Percentiles rank a stretch among this genome's conserved stretches.
Evolutionary conservation across 1,140 invertebrate genomes (phyloP).

Genomic region (Carposina sasakii): DNA sequence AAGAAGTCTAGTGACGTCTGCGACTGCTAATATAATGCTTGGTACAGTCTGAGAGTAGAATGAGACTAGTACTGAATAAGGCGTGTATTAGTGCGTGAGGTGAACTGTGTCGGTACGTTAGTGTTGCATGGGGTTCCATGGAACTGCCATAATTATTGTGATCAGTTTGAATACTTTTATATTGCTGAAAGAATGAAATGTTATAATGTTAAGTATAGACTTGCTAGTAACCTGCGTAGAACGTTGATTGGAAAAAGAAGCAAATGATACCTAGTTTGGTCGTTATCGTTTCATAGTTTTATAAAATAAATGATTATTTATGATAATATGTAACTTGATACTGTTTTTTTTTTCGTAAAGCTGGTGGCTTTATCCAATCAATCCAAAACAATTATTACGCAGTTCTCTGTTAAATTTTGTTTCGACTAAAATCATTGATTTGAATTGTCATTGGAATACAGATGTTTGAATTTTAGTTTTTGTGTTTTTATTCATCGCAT

Average conservation of each 20-base stretch:
- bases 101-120: slow-evolving; percentile 47
- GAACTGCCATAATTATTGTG: slow-evolving; percentile 69
- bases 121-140: slow-evolving; percentile 68
- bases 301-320: slow-evolving; percentile 11
- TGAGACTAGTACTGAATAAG: no score
- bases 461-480: slow-evolving; percentile 64
- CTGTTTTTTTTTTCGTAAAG: slow-evolving; percentile 32
- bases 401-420: slow-evolving; percentile 68
- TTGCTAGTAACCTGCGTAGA: slow-evolving; percentile 63
- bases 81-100: no score
- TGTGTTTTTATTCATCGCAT: slow-evolving; percentile 23
- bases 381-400: slow-evolving; percentile 50
- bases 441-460: slow-evolving; percentile 67
- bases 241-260: slow-evolving; percentile 59
- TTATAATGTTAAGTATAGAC: slow-evolving; percentile 69
- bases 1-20: no score
- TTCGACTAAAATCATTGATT: slow-evolving; percentile 69
- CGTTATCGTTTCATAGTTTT: slow-evolving; percentile 2
- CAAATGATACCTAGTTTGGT: not conserved
- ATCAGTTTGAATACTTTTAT: slow-evolving; percentile 73
- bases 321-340: slow-evolving; percentile 6
- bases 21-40: no score
- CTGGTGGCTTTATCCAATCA: slow-evolving; percentile 64
- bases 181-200: slow-evolving; percentile 64
- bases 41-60: no score